These are phyloP conservation scores for Macrocentrus cingulum DNA, from an alignment of 1,140 invertebrate genomes.

Conservation along the genomic window DNA sequence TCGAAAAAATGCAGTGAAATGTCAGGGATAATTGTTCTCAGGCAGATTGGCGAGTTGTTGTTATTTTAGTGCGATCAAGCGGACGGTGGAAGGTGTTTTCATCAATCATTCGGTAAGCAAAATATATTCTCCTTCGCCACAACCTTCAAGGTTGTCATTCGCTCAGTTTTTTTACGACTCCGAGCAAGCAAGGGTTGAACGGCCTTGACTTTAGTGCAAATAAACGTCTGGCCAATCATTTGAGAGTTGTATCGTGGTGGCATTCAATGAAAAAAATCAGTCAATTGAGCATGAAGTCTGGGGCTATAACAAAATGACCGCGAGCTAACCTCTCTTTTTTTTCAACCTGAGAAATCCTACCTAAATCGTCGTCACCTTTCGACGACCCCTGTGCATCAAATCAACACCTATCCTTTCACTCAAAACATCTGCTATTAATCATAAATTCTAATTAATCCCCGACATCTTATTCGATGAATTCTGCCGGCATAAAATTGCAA, in stretches of 20 bases:
- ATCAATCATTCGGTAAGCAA: constrained; percentile 20
- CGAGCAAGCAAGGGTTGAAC: constrained; percentile 20
- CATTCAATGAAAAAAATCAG: neutral
- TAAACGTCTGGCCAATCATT: constrained; percentile 24
- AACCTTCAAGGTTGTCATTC: constrained; percentile 28
- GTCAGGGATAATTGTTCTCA: constrained; percentile 23
- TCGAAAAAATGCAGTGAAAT: constrained; percentile 26
- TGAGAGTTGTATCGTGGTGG: neutral
- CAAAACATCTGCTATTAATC: too few species aligned
- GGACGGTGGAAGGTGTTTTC: neutral
- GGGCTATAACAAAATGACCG: neutral
- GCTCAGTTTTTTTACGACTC: constrained; percentile 4
- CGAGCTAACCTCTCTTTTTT: constrained; percentile 14
- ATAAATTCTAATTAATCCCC: too few species aligned
- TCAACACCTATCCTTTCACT: too few species aligned
- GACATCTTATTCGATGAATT: too few species aligned
- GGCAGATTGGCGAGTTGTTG: neutral
- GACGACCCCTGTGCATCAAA: too few species aligned
- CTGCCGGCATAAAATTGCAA: too few species aligned
- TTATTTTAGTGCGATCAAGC: constrained; percentile 4
- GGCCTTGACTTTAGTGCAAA: constrained; percentile 31
- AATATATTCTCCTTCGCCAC: constrained; percentile 1
- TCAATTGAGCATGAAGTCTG: neutral
- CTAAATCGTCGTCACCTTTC: too few species aligned
- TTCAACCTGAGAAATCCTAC: neutral